Evolutionary conservation across 2,888 invertebrate species (phyloP).

Genomic region (Aleiodes leptofemur): DNA sequence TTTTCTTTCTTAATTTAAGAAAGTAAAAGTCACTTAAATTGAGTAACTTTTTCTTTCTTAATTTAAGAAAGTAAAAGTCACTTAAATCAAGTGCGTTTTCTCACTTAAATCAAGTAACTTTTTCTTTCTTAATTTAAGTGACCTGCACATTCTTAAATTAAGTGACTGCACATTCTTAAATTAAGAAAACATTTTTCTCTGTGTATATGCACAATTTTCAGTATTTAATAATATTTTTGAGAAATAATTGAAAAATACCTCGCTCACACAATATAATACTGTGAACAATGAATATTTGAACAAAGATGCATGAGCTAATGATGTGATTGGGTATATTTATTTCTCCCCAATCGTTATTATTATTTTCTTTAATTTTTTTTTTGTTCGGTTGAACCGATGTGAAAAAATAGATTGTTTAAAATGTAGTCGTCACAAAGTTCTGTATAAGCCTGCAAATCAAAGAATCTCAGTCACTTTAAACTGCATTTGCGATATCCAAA

Average conservation of each 20-base stretch:
- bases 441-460: conserved; percentile 18
- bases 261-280: conserved; percentile 12
- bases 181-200: no score
- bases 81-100: no score
- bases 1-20: no score
- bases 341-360: not conserved
- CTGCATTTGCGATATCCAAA: conserved; percentile 2
- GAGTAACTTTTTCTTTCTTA: no score
- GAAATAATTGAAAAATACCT: conserved; percentile 12
- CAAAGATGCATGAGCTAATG: not conserved
- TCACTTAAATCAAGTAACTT: no score
- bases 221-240: conserved; percentile 9
- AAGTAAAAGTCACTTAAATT: no score
- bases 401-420: conserved; percentile 45
- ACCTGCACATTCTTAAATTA: no score
- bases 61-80: no score
- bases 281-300: conserved; percentile 14
- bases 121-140: no score
- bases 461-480: conserved; percentile 31
- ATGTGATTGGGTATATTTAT: conserved; percentile 17
- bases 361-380: not conserved
- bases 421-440: conserved; percentile 28
- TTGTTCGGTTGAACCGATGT: conserved; percentile 19
- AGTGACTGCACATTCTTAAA: no score
- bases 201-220: conserved; percentile 14